Percentiles rank a stretch among this genome's conserved stretches.
Evolutionary conservation across 2,888 invertebrate species (phyloP).

Genomic region (Cacoxenus indagator): DNA sequence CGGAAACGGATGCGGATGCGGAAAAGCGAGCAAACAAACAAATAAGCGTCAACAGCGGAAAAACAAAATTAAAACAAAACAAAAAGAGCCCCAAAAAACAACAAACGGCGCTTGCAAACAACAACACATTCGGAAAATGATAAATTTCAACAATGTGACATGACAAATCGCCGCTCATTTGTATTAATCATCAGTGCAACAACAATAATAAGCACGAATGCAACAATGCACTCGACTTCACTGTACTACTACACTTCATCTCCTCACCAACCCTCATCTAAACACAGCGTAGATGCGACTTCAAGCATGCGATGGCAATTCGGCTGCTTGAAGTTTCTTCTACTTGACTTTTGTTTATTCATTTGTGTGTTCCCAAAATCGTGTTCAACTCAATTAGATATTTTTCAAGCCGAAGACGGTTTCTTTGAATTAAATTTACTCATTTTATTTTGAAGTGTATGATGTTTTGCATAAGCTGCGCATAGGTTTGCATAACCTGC

Average conservation of each 20-base stretch:
- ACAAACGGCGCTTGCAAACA: no score
- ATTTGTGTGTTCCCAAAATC: no score
- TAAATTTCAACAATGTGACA: slow-evolving; percentile 64
- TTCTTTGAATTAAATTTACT: no score
- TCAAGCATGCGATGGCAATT: not conserved
- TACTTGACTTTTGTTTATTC: no score
- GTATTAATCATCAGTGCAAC: slow-evolving; percentile 58
- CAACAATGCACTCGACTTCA: slow-evolving; percentile 9
- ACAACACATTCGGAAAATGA: slow-evolving; percentile 51
- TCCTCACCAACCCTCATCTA: not conserved
- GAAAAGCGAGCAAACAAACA: not conserved
- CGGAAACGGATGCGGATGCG: not conserved
- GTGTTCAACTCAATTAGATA: no score
- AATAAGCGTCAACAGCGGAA: slow-evolving; percentile 1
- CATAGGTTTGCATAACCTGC: no score
- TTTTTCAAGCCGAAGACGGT: no score
- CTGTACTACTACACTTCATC: not conserved
- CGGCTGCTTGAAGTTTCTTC: not conserved
- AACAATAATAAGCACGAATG: no score
- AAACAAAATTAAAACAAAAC: not conserved
- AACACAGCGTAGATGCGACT: not conserved
- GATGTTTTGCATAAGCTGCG: no score
- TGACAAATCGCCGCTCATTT: slow-evolving; percentile 65
- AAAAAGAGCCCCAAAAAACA: slow-evolving; percentile 19
- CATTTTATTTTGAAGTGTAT: not conserved